These are phyloP conservation scores for Dryobotodes eremita DNA, from an alignment of 2,888 invertebrate genomes.

Conservation along the genomic window DNA sequence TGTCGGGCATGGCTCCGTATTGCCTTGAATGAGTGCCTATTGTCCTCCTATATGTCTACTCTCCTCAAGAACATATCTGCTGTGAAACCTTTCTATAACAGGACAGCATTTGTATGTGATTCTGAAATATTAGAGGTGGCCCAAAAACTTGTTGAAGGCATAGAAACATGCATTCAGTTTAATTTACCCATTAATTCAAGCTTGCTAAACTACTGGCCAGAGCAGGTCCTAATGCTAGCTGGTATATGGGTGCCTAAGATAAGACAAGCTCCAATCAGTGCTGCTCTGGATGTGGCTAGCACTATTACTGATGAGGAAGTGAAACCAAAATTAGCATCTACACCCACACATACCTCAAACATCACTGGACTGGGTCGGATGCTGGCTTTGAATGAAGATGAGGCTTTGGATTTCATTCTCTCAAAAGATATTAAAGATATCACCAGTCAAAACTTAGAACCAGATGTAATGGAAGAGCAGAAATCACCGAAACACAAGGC, in stretches of 20 bases:
- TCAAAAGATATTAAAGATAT: conserved; percentile 85
- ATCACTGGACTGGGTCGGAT: conserved; percentile 87
- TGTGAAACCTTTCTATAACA: conserved; percentile 95
- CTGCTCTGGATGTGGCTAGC: conserved; percentile 95
- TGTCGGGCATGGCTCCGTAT: conserved; percentile 98
- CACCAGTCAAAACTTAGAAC: conserved; percentile 62
- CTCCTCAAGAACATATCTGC: conserved; percentile 94
- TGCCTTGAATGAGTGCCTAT: conserved; percentile 96
- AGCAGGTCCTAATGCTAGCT: conserved; percentile 95
- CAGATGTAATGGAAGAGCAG: conserved; percentile 58
- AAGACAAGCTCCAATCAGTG: conserved; percentile 94
- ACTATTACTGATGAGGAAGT: conserved; percentile 89
- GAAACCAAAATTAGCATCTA: conserved; percentile 82
- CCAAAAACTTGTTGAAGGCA: conserved; percentile 93
- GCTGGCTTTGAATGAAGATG: conserved; percentile 92
- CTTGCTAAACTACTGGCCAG: conserved; percentile 97
- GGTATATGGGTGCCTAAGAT: conserved; percentile 96
- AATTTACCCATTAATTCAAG: conserved; percentile 96
- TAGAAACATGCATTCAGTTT: conserved; percentile 94
- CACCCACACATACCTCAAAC: conserved; percentile 80
- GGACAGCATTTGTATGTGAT: conserved; percentile 95
- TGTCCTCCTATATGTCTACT: conserved; percentile 96
- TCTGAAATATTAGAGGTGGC: conserved; percentile 95
- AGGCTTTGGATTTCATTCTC: conserved; percentile 93
- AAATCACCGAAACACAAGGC: conserved; percentile 15